phyloP scores from a whole-genome alignment of 2,113 vertebrate species.

The Myotis brandtii region DNA sequence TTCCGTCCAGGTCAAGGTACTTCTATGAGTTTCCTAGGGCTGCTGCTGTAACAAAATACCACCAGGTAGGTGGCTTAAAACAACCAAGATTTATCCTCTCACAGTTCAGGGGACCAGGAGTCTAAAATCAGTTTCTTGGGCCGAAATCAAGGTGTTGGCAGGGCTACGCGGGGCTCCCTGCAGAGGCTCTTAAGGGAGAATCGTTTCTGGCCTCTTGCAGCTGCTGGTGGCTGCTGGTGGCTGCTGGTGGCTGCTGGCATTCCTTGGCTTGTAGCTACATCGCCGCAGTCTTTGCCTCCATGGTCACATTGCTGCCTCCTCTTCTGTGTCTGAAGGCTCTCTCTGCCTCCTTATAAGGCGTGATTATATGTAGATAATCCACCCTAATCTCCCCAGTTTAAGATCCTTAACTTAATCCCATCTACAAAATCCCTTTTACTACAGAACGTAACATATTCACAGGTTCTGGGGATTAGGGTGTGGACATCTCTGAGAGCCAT shows the following conservation, averaged over 20 bases:
- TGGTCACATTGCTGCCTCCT: neutral
- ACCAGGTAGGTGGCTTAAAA: neutral
- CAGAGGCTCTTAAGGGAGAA: fast-evolving
- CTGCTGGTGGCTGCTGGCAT: fast-evolving
- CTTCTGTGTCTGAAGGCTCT: neutral
- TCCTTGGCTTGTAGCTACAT: neutral
- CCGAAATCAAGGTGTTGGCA: fast-evolving
- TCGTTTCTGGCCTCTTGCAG: fast-evolving
- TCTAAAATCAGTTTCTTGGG: neutral
- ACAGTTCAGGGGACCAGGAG: neutral
- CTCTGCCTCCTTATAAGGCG: neutral
- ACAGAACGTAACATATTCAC: fast-evolving
- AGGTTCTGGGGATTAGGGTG: neutral
- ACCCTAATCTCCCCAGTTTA: neutral
- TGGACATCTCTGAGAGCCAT: neutral
- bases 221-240: no score
- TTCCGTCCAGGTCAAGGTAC: no score
- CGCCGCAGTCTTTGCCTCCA: neutral
- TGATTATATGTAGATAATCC: neutral
- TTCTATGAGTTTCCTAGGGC: neutral
- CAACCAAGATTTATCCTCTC: neutral
- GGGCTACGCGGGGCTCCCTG: fast-evolving
- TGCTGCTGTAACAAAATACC: neutral
- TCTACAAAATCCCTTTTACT: neutral
- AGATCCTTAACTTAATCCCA: neutral